phyloP scores from a whole-genome alignment of 2,797 vertebrate genomes.

The Todus mexicanus region DNA sequence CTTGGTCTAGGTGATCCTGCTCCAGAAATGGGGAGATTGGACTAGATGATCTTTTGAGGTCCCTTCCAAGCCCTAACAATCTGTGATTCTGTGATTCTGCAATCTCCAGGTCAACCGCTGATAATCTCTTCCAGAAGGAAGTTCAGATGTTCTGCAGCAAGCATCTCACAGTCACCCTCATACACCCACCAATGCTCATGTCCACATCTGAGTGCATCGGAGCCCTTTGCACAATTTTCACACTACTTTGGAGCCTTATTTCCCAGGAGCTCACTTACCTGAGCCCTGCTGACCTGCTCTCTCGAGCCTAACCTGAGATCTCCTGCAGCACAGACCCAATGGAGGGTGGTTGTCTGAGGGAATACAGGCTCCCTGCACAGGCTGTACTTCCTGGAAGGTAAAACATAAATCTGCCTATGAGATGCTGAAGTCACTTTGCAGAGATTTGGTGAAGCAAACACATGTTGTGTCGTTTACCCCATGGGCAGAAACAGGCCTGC shows the following conservation, averaged over 20 bases:
- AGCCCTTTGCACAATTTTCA: neutral
- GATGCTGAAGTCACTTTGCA: neutral
- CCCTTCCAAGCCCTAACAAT: too few relatives aligned
- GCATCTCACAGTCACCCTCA: neutral
- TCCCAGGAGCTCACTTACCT: neutral
- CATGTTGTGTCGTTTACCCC: neutral
- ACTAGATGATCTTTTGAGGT: too few relatives aligned
- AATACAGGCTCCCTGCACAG: neutral
- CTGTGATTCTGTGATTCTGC: too few relatives aligned
- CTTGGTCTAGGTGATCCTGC: too few relatives aligned
- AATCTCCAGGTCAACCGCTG: neutral
- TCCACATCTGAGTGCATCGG: neutral
- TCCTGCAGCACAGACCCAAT: neutral
- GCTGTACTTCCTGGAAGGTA: neutral
- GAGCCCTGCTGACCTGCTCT: neutral
- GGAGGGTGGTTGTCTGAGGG: neutral
- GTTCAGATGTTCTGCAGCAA: neutral
- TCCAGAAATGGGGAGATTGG: too few relatives aligned
- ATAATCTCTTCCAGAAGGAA: neutral
- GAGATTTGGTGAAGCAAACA: neutral
- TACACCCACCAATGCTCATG: rapidly evolving
- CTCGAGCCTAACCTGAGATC: neutral
- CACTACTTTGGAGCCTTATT: neutral
- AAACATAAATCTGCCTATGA: neutral
- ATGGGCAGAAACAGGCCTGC: neutral